Conservation (phyloP, 2,113 vertebrate genomes). For the Ochotona curzoniae region DNA sequence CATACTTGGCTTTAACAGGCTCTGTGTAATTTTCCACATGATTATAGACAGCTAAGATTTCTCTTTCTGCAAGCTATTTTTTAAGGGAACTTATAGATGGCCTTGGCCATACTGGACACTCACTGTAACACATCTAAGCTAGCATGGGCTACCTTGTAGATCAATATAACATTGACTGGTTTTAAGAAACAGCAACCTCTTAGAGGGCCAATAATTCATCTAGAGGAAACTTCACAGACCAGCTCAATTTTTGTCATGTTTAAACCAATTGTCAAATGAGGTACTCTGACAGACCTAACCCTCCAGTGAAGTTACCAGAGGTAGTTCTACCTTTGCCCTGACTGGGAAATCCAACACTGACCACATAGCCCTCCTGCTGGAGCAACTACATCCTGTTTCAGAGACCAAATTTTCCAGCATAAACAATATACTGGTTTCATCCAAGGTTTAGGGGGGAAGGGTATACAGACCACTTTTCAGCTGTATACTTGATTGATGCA, state of each 20-base stretch:
- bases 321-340: not conserved
- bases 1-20: not conserved
- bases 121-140: not conserved
- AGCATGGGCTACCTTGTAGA: not conserved
- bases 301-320: too few species aligned
- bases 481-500: not conserved
- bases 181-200: not conserved
- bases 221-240: not conserved
- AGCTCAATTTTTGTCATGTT: not conserved
- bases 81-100: not conserved
- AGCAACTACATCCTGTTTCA: rapidly evolving
- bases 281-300: not conserved
- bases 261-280: not conserved
- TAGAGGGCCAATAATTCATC: not conserved
- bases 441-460: not conserved
- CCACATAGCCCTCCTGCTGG: too few species aligned
- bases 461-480: not conserved
- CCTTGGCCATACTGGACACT: not conserved
- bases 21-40: not conserved
- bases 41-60: not conserved
- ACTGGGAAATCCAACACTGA: not conserved
- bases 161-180: not conserved
- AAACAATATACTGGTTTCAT: not conserved
- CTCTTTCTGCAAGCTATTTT: not conserved
- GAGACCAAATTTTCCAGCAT: not conserved